phyloP scores from a whole-genome alignment of 2,888 invertebrate genomes.

The Mesochorus sp. region DNA sequence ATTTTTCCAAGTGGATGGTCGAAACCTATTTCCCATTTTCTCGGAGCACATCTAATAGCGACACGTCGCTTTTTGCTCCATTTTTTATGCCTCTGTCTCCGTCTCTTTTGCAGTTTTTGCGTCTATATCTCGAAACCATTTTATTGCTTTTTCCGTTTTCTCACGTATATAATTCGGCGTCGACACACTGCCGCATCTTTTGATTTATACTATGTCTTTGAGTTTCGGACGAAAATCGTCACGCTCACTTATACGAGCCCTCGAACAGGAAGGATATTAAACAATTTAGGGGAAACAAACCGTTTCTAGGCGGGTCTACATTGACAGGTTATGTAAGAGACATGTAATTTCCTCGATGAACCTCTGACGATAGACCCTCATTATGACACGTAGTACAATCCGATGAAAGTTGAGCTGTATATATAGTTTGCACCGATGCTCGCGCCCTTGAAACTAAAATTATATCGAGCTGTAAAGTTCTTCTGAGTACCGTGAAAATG shows the following conservation, averaged over 20 bases:
- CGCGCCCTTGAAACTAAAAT: not conserved
- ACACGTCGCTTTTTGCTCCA: conserved; percentile 5
- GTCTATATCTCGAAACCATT: not conserved
- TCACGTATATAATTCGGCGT: not conserved
- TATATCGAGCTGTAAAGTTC: not conserved
- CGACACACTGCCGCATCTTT: no score
- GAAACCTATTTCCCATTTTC: conserved; percentile 43
- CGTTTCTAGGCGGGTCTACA: not conserved
- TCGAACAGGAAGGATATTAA: conserved; percentile 27
- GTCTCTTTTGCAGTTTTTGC: not conserved
- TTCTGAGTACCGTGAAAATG: conserved; percentile 60
- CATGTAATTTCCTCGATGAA: conserved; percentile 50
- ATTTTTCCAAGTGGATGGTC: conserved; percentile 37
- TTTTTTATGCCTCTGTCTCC: conserved; percentile 57
- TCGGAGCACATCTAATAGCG: conserved; percentile 33
- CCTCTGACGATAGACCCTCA: conserved; percentile 57
- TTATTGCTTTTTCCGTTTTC: not conserved
- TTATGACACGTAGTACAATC: conserved; percentile 74
- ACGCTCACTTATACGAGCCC: conserved; percentile 46
- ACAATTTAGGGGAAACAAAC: conserved; percentile 37
- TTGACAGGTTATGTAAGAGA: not conserved
- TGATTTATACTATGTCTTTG: no score
- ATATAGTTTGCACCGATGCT: not conserved
- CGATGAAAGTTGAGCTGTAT: conserved; percentile 74
- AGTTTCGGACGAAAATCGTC: conserved; percentile 51